Evolutionary conservation across 2,888 invertebrate species (phyloP).

Genomic region (Meghimatium bilineatum): DNA sequence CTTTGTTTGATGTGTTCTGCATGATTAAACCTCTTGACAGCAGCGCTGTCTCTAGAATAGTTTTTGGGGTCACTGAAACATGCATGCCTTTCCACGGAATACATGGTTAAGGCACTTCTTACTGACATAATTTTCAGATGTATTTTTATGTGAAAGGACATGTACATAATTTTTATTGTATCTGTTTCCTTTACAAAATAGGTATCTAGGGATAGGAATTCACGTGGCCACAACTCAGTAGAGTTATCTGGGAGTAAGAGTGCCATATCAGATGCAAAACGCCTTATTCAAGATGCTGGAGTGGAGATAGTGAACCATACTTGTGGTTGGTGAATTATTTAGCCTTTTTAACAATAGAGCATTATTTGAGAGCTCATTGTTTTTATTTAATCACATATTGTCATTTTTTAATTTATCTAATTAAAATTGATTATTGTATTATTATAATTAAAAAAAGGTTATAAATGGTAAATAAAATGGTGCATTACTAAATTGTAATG

Average conservation of each 20-base stretch:
- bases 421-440: neutral
- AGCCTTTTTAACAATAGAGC: constrained; percentile 8
- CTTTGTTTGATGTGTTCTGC: too few species aligned
- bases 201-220: constrained; percentile 48
- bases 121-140: too few species aligned
- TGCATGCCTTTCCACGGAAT: too few species aligned
- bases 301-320: constrained; percentile 37
- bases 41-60: too few species aligned
- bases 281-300: constrained; percentile 42
- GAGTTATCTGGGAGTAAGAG: constrained; percentile 47
- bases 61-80: too few species aligned
- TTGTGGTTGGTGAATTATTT: constrained; percentile 45
- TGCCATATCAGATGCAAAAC: constrained; percentile 43
- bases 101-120: too few species aligned
- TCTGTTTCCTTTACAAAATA: too few species aligned
- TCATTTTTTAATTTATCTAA: neutral
- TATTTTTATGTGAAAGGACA: too few species aligned
- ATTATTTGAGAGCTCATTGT: neutral
- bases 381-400: neutral
- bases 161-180: neutral
- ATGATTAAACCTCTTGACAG: too few species aligned
- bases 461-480: too few species aligned
- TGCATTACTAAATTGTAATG: too few species aligned
- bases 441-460: too few species aligned
- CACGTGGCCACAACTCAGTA: constrained; percentile 39